phyloP scores from a whole-genome alignment of 2,888 invertebrate species.

The Eupithecia subumbrata region DNA sequence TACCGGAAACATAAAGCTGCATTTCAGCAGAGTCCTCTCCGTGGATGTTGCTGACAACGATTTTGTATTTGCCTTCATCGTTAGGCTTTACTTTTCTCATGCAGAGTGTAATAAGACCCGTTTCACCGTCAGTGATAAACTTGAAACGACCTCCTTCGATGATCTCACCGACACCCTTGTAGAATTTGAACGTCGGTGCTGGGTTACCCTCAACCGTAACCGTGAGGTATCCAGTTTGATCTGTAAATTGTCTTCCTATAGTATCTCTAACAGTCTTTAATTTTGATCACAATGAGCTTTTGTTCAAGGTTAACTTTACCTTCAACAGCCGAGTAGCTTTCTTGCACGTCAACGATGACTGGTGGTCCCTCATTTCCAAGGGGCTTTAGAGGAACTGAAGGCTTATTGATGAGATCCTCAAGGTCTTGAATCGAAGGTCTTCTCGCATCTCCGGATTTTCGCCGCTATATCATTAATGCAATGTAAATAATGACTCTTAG shows the following conservation, averaged over 20 bases:
- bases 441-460: conserved; percentile 95
- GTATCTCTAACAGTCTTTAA: neutral
- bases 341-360: conserved; percentile 95
- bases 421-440: conserved; percentile 95
- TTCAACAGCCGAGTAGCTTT: conserved; percentile 98
- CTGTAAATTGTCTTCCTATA: conserved; percentile 71
- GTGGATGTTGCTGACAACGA: conserved; percentile 95
- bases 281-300: conserved; percentile 2
- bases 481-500: conserved; percentile 45
- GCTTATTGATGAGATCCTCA: conserved; percentile 95
- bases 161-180: conserved; percentile 96
- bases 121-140: conserved; percentile 96
- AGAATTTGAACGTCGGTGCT: conserved; percentile 97
- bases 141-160: conserved; percentile 98
- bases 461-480: conserved; percentile 81
- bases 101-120: conserved; percentile 95
- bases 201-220: conserved; percentile 97
- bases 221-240: conserved; percentile 96
- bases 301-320: conserved; percentile 81
- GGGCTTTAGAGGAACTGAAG: conserved; percentile 93
- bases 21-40: conserved; percentile 98
- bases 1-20: conserved; percentile 98
- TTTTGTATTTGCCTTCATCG: conserved; percentile 98
- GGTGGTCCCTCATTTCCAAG: conserved; percentile 93
- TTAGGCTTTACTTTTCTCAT: conserved; percentile 98